Base-by-base conservation (phyloP, 2,797 vertebrate genomes). In the Brachyrhaphis roseni region DNA sequence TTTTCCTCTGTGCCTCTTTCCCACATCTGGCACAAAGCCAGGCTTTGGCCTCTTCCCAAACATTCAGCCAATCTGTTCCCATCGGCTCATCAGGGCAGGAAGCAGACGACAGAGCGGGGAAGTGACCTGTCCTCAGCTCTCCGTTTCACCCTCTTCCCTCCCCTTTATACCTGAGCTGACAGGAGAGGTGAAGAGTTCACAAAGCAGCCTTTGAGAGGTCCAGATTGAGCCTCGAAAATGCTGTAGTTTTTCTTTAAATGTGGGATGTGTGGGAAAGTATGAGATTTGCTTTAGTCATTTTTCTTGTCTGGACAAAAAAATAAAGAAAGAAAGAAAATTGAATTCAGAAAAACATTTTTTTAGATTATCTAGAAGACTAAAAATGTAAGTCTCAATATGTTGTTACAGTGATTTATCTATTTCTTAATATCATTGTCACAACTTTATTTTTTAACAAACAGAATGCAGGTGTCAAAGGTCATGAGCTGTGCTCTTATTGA, bases 21-120 rank as follows among this genome's bases (percentile, higher is more conserved):
- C 51, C 57, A 74, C 34, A 26, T 13, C 47, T 87, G 85, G 81
- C 78, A 53, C 26, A 26, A 15, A 39, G 89, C 85, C 86, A 62
- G 66, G 15, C 3, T 34, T 47, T 57, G 78, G 72, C 46, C 64
- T 41, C 34, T 71, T 74, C 28, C 31, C 45, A 76, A 49, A 82
- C 66, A 64, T 28, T 6, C 72, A 53, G 51, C 46, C 77, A 81
- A 78, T 74, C 77, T 15, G 8, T 85, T 88, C 77, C 83, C 72
- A 79, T 90, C 85, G 78, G 83, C 85, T 87, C 80, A 51, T 79
- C 55, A 16, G 62, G 75, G 83, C 76, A 89, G 92, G 85, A 92
- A 90, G 71, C 82, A 13, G 46, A 88, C 71, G 88, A 82, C 89
- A 82, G 89, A 86, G 85, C 74, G 72, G 79, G 90, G 91, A 93